phyloP scores from a whole-genome alignment of 1,140 invertebrate species.

The Bilobella aurantiaca region DNA sequence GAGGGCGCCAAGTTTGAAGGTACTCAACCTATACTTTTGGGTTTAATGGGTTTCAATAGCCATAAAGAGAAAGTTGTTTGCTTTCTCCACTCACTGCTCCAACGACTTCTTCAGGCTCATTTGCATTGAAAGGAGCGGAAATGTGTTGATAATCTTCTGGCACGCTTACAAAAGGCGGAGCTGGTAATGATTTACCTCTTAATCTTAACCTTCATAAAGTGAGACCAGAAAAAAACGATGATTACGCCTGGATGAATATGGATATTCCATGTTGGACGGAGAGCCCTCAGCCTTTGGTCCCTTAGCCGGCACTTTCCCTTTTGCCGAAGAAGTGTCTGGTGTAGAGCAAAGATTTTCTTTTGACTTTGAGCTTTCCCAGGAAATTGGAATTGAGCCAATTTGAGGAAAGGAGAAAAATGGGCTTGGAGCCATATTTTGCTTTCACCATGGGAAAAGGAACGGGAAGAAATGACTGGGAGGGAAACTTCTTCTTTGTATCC shows the following conservation, averaged over 20 bases:
- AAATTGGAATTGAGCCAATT: neutral
- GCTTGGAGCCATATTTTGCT: constrained; percentile 4
- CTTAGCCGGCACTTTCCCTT: too few relatives aligned
- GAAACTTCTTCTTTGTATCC: constrained; percentile 6
- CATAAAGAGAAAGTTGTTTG: constrained; percentile 1
- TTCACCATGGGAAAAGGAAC: neutral
- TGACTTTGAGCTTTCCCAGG: neutral
- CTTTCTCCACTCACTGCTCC: neutral
- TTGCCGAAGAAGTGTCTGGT: too few relatives aligned
- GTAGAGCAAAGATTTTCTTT: neutral
- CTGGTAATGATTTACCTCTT: neutral
- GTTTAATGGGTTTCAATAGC: neutral
- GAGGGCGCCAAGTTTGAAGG: neutral
- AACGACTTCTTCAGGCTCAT: too few relatives aligned
- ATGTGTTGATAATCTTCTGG: constrained; percentile 3
- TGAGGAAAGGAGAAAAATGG: neutral
- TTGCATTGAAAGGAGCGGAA: neutral
- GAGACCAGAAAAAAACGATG: neutral
- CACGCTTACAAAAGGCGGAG: neutral
- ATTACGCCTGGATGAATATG: neutral
- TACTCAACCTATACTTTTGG: neutral
- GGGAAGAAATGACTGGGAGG: neutral
- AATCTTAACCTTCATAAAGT: neutral
- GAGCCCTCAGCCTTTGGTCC: neutral
- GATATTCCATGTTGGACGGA: neutral